A percentile compares a stretch with the other conserved stretches of the same genome.
Evolutionary conservation across 2,797 vertebrate species (phyloP).

Genomic region (Forpus xanthops): DNA sequence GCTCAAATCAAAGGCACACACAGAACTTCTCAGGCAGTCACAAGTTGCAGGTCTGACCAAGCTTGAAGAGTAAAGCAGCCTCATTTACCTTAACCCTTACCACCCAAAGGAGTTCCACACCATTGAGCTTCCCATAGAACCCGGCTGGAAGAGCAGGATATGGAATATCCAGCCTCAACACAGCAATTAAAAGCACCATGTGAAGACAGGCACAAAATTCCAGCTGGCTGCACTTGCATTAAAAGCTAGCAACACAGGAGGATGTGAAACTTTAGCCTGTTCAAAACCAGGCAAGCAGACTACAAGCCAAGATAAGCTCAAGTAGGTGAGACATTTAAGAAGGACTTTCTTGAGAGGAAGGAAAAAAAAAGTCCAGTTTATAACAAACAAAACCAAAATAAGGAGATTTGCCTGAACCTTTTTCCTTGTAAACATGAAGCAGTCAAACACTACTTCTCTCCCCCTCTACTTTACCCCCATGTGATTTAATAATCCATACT

Average conservation of each 20-base stretch:
- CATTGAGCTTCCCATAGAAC: neutral
- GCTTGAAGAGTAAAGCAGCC: neutral
- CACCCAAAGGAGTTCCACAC: neutral
- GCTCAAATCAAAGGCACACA: neutral
- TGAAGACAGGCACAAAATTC: neutral
- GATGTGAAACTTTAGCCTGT: neutral
- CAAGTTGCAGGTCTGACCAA: neutral
- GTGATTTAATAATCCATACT: slow-evolving; percentile 33
- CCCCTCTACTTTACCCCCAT: neutral
- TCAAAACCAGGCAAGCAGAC: neutral
- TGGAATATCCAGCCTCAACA: neutral
- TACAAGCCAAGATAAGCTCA: slow-evolving; percentile 24
- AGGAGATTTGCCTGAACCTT: neutral
- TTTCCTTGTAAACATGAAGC: neutral
- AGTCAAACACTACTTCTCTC: neutral
- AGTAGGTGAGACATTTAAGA: neutral
- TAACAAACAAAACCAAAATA: neutral
- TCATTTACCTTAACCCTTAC: neutral
- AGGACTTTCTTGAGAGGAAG: neutral
- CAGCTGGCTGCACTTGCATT: neutral
- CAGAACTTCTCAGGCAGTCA: neutral
- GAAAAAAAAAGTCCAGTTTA: neutral
- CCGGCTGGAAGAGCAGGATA: neutral
- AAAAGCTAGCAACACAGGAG: neutral
- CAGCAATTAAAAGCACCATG: neutral